Base-by-base conservation (phyloP, 2,113 vertebrate species). In the Corythornis cristatus region DNA sequence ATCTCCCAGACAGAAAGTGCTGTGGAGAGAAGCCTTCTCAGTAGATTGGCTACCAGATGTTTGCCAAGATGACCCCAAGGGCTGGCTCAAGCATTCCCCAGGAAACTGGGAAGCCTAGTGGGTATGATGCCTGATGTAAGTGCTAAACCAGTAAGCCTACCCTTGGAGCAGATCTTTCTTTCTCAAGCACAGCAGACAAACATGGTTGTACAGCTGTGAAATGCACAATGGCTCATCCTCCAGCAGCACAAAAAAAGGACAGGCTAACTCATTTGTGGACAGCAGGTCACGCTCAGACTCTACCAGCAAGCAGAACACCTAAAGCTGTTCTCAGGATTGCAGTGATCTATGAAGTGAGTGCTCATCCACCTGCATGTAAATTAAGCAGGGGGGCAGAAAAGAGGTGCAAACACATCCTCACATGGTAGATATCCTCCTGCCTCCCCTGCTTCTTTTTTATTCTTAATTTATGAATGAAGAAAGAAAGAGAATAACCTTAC, bases 61-160 rank as follows among this genome's bases (percentile, higher is more conserved):
- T 51, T 62, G 42, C 25, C 22, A 48, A 67, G 42, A 46, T 0
- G 2, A 6, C 26, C 8, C 5, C 2, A 0, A 65, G 25, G 2
- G 13, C 66, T 58, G 40, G 15, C 29, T 86, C 42, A 42, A 51
- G 28, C 13, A 61, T 42, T 60, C 35, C 15, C 26, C 15, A 28
- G 19, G 16, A 77, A 42, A 35, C 0, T 14, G 17, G 37, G 50
- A 2, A 50, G n/a, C 35, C 46, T 68, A 15, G 43, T 21, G 19
- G 13, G 12, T 35, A 31, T 2, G 14, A 37, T 21, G 42, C 29
- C 33, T 48, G 29, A 86, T 37, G 29, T 25, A 86, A 70, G 29
- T 2, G 3, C 62, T 62, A 72, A 51, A 62, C 26, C 17, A 31
- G 0, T 21, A 60, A 23, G 8, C 22, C n/a, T 48, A 67, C 8